These are phyloP conservation scores for Acanthosoma haemorrhoidale DNA, from an alignment of 2,888 invertebrate species.

Conservation along the genomic window DNA sequence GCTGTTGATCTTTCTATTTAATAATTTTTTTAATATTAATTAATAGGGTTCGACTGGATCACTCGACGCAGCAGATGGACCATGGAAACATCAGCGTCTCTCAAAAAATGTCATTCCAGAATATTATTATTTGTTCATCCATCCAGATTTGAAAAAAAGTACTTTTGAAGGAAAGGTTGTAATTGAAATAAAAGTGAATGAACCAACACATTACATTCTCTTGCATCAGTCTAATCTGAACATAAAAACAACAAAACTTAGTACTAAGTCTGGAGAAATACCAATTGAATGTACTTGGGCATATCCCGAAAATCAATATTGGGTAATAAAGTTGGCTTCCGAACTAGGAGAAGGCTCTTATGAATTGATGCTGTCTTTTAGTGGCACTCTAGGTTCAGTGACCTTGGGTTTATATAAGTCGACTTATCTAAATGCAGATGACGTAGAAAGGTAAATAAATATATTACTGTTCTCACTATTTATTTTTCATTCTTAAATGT, in stretches of 20 bases:
- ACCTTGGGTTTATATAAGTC: constrained; percentile 26
- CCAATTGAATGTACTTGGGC: constrained; percentile 47
- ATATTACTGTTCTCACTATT: not conserved
- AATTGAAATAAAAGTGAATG: constrained; percentile 49
- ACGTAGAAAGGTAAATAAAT: not conserved
- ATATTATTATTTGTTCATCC: constrained; percentile 62
- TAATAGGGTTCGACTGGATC: too few relatives aligned
- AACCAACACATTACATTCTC: constrained; percentile 50
- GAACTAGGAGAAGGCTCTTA: constrained; percentile 45
- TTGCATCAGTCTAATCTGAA: constrained; percentile 59
- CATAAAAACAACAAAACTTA: constrained; percentile 48
- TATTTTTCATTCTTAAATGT: not conserved
- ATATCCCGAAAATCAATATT: constrained; percentile 42
- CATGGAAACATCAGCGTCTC: constrained; percentile 32
- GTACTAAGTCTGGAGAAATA: constrained; percentile 39
- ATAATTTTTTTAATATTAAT: too few relatives aligned
- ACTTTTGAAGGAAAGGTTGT: constrained; percentile 54
- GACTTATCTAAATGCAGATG: not conserved
- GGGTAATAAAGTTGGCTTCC: constrained; percentile 38
- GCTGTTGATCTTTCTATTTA: too few relatives aligned
- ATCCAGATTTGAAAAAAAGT: constrained; percentile 58
- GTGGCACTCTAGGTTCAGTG: not conserved
- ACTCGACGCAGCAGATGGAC: not conserved
- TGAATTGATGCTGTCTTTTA: constrained; percentile 36
- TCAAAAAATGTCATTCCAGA: constrained; percentile 56